Base-by-base conservation (phyloP, 23 tunicate species). In the Pegea sp. region DNA sequence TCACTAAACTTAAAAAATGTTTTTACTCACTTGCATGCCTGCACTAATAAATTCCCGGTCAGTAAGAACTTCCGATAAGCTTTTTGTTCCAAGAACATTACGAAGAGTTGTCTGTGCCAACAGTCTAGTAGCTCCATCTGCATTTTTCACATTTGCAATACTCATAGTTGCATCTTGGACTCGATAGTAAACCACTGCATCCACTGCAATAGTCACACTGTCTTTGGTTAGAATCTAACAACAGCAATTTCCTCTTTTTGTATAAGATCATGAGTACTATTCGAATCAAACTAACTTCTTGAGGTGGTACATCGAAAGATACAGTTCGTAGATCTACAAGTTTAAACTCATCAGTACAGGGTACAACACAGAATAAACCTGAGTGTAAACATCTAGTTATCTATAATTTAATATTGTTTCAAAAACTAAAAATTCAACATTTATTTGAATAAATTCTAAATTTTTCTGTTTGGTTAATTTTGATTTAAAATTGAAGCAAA, bases 291-390 rank as follows among this genome's bases (percentile, higher is more conserved):
- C 0, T 66, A 25, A 87, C 78, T 67, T 87, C 97, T 70, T 87
- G 97, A 8, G 90, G 77, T 26, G 97, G 97, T 2, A 87, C 72
- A 33, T 87, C 97, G 77, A 87, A 87, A 4, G 90, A 76, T 24
- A 77, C 69, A 30, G 97, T 87, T 33, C 97, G 62, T 31, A 87
- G 58, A 54, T 87, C 97, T 18, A 76, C 90, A 50, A 71, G 66
- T 5, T 74, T 56, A 60, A 65, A 78, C 52, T 78, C 92, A 60
- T 78, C 92, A 33, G 92, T 78, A 78, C 92, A 78, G 24, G 92
- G 92, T 26, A 78, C 70, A 31, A 78, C 60, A 48, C 66, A 78
- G 62, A 78, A 78, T 23, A 78, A 64, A 29, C 92, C 92, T 78
- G 24, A 11, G 51, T n/a, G n/a, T n/a, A n/a, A n/a, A n/a, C n/a